These are phyloP conservation scores for Passer domesticus DNA, from an alignment of 2,113 vertebrate species.

Conservation along the genomic window DNA sequence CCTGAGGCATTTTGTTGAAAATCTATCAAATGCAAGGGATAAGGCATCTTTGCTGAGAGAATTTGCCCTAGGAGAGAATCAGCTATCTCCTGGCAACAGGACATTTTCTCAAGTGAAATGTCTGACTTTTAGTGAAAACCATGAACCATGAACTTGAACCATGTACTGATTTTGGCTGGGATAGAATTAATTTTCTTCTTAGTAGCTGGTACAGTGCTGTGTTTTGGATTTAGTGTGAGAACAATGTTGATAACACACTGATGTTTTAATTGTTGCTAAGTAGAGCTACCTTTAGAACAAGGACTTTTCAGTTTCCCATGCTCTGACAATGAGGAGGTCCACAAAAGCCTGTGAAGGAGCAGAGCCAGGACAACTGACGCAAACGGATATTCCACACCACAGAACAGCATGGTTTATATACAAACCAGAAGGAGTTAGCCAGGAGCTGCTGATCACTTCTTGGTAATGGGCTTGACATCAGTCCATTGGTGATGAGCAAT, in stretches of 20 bases:
- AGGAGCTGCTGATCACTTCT: neutral
- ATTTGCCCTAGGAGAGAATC: neutral
- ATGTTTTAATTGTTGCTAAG: neutral
- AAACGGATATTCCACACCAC: neutral
- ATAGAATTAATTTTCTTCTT: neutral
- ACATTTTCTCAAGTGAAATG: neutral
- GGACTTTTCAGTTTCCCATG: neutral
- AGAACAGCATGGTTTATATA: neutral
- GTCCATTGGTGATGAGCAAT: neutral
- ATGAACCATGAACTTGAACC: neutral
- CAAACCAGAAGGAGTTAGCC: neutral
- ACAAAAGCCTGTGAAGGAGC: neutral
- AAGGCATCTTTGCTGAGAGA: neutral
- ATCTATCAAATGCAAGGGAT: neutral
- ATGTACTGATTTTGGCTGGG: neutral
- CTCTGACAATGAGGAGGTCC: neutral
- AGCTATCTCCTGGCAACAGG: neutral
- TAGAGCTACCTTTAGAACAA: neutral
- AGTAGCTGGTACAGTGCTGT: neutral
- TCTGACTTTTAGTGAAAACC: neutral
- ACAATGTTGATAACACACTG: neutral
- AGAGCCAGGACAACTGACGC: neutral
- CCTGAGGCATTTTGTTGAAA: neutral
- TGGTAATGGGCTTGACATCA: too few relatives aligned
- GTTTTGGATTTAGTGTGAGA: neutral